These are phyloP conservation scores for Anolis carolinensis DNA, from an alignment of 2,113 vertebrate species.

Conservation along the genomic window DNA sequence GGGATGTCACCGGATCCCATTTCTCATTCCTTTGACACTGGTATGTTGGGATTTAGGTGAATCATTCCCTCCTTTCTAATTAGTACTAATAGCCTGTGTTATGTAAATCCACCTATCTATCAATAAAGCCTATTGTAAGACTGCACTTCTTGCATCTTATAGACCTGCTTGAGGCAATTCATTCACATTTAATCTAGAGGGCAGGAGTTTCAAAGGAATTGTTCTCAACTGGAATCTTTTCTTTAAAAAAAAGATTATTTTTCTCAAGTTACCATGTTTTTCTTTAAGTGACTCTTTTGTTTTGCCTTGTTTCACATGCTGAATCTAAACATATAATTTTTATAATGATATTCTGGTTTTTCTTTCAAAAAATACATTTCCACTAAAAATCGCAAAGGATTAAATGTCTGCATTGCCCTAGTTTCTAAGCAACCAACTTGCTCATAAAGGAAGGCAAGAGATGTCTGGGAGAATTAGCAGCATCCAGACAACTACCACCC, in stretches of 20 bases:
- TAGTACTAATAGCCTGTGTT: constrained; percentile 15
- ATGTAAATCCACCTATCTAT: constrained; percentile 23
- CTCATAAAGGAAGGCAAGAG: background rate
- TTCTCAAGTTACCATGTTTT: background rate
- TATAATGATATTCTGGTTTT: background rate
- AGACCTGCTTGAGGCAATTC: background rate
- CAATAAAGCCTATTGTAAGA: constrained; percentile 8
- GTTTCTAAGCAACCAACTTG: constrained; percentile 1
- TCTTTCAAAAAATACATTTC: background rate
- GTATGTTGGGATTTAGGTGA: constrained; percentile 20
- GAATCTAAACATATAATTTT: constrained; percentile 3
- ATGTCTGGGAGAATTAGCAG: background rate
- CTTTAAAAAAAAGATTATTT: background rate
- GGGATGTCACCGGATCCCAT: background rate
- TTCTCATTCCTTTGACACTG: background rate
- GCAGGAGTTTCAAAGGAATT: background rate
- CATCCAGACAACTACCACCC: background rate
- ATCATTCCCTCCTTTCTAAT: constrained; percentile 1
- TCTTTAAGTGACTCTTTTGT: background rate
- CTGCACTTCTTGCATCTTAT: background rate
- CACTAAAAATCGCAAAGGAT: background rate
- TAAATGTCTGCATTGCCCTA: background rate
- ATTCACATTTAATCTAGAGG: constrained; percentile 8
- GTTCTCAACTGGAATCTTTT: constrained; percentile 8
- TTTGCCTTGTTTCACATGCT: background rate